Percentiles rank a stretch among this genome's conserved stretches.
These are phyloP conservation scores for Amiota minor DNA, from an alignment of 2,888 invertebrate species.

Conservation along the genomic window DNA sequence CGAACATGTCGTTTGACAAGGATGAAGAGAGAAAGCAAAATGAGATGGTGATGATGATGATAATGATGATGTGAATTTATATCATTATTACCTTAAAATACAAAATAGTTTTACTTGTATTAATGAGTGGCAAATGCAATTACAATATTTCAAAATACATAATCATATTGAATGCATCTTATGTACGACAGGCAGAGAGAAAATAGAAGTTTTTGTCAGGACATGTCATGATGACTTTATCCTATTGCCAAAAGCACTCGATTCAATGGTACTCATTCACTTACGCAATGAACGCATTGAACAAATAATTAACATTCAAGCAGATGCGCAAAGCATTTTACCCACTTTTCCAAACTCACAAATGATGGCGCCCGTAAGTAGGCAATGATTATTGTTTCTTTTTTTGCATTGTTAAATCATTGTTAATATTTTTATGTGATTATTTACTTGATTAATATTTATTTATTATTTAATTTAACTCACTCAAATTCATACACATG, in stretches of 20 bases:
- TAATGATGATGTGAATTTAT: neutral
- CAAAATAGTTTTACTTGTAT: conserved; percentile 15
- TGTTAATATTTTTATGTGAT: conserved; percentile 9
- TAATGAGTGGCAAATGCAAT: conserved; percentile 22
- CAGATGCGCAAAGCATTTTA: neutral
- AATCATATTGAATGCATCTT: too few species aligned
- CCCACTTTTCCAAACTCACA: too few species aligned
- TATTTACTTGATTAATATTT: conserved; percentile 21
- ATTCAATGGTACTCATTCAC: too few species aligned
- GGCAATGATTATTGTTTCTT: too few species aligned
- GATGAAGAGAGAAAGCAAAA: too few species aligned
- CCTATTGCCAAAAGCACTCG: too few species aligned
- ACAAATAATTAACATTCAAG: conserved; percentile 10
- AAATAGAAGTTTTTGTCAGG: too few species aligned
- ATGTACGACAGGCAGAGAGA: too few species aligned
- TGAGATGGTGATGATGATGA: too few species aligned
- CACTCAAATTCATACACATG: neutral
- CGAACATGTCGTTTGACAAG: neutral
- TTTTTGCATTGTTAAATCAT: too few species aligned
- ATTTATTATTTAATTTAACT: conserved; percentile 15
- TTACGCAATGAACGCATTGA: neutral
- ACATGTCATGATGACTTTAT: too few species aligned
- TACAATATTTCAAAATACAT: neutral
- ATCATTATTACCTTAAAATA: neutral
- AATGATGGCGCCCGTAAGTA: too few species aligned